Conservation (phyloP, 1,140 invertebrate species). For the Rhopalosiphum maidis region DNA sequence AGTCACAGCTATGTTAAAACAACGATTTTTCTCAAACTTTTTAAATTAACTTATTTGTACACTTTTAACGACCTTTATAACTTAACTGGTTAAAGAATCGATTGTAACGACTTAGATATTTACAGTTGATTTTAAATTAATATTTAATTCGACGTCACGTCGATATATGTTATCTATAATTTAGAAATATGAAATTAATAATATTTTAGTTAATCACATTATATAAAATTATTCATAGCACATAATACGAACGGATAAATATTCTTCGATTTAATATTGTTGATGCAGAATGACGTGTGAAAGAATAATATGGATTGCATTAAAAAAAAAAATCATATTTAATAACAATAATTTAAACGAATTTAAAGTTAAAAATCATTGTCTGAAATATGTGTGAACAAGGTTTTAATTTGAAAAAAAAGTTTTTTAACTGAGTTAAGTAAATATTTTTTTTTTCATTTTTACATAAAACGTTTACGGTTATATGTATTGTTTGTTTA, state of each 20-base stretch:
- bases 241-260: no score
- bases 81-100: neutral
- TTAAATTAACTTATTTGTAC: neutral
- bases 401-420: neutral
- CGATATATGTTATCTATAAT: no score
- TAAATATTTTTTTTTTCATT: neutral
- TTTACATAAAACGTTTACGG: neutral
- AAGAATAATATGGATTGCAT: no score
- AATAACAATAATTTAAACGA: no score
- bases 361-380: no score
- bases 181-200: no score
- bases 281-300: no score
- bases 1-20: neutral
- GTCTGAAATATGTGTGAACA: no score
- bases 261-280: no score
- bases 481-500: neutral
- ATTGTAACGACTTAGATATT: neutral
- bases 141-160: neutral
- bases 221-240: neutral
- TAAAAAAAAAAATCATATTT: no score
- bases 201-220: neutral
- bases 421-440: neutral
- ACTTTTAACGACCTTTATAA: neutral
- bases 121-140: neutral
- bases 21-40: neutral